Base-by-base conservation (phyloP, 2,113 vertebrate species). In the Jaculus jaculus region DNA sequence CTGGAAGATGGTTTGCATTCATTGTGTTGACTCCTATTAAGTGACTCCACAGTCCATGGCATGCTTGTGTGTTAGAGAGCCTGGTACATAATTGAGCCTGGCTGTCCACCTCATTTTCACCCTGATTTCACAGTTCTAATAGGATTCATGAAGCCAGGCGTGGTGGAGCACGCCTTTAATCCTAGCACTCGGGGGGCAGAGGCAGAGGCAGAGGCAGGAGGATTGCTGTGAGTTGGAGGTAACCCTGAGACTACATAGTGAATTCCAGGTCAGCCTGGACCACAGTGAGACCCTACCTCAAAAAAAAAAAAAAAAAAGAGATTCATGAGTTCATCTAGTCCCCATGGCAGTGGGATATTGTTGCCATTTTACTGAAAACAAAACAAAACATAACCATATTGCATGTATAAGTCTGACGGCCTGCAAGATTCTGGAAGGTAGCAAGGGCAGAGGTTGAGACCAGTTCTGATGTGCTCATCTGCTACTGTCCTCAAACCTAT, bases 41-140 rank as follows among this genome's bases (percentile, higher is more conserved):
- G 61, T 66, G 66, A 86, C 34, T 96, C 39, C 85, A 89, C 93
- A 96, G 88, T 92, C 61, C 77, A 63, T 17, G 37, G n/a, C 24
- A 24, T 77, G 39, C 24, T 65, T 61, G 32, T 8, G 5, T 30
- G 0, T 68, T 47, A 47, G 42, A 8, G 42, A 5, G 42, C 42
- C 42, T 47, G 42, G 42, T 47, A 82, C 93, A 90, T 90, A 39
- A 93, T 21, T 78, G 63, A 85, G 71, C 58, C 84, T n/a, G 23
- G 5, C 75, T 58, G 18, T 87, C 74, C 20, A 65, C 54, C 37
- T 28, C 54, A 72, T 87, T 96, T 42, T 92, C 24, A 63, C 3
- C 74, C 65, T 84, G 39, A 39, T 37, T 82, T 94, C 71, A 3
- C 61, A 69, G 28, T 54, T 94, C 23, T 30, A 63, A 51, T 75